Percentiles rank a stretch among this genome's conserved stretches.
Evolutionary conservation across 2,797 vertebrate genomes (phyloP).

Genomic region (Acanthurus tractus): DNA sequence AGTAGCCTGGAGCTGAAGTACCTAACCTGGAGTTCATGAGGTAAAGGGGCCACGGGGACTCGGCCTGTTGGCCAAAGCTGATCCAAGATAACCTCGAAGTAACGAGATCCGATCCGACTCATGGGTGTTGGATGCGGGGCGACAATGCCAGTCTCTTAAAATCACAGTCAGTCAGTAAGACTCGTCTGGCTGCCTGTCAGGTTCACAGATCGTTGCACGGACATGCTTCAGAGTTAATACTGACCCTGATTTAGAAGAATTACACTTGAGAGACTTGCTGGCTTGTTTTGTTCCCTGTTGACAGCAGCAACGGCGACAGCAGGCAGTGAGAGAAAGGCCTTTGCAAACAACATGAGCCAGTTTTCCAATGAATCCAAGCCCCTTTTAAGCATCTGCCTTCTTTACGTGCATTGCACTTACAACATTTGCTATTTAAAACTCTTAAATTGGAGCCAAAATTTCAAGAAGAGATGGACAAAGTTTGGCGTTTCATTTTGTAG

Average conservation of each 20-base stretch:
- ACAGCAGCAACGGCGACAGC: neutral
- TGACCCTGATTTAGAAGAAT: neutral
- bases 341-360: neutral
- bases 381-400: neutral
- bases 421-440: neutral
- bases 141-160: conserved; percentile 22
- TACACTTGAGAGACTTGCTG: neutral
- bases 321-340: neutral
- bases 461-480: neutral
- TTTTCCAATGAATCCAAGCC: no score
- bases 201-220: neutral
- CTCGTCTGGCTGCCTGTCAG: conserved; percentile 9
- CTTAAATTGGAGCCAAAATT: neutral
- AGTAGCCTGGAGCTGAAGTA: neutral
- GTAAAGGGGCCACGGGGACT: conserved; percentile 9
- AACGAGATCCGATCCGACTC: conserved; percentile 27
- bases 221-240: neutral
- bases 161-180: neutral
- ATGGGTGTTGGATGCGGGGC: conserved; percentile 18
- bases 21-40: conserved; percentile 4
- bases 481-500: no score
- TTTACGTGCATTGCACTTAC: neutral
- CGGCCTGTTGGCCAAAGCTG: conserved; percentile 7
- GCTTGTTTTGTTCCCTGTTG: neutral
- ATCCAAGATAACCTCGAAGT: conserved; percentile 21